Percentiles rank a stretch among this genome's conserved stretches.
phyloP scores from a whole-genome alignment of 2,888 invertebrate genomes.

The Orthonevra nobilis region DNA sequence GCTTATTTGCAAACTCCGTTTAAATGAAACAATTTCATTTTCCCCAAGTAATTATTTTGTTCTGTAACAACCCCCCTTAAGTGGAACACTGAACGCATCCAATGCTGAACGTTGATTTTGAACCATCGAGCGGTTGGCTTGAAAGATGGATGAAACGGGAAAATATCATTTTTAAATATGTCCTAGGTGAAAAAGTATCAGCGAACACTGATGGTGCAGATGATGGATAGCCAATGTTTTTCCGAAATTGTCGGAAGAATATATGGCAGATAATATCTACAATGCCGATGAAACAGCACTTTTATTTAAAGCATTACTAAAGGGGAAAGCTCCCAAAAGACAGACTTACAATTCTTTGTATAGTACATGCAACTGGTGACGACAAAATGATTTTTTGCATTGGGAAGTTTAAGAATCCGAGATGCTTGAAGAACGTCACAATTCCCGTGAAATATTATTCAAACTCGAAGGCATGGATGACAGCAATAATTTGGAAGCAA shows the following conservation, averaged over 20 bases:
- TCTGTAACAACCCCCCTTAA: neutral
- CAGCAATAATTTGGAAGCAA: too few species aligned
- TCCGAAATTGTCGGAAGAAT: neutral
- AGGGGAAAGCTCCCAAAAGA: too few species aligned
- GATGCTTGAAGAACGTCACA: too few species aligned
- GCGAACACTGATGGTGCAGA: neutral
- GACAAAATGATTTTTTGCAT: slow-evolving; percentile 3
- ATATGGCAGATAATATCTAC: neutral
- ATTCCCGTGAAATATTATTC: too few species aligned
- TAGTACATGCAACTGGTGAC: neutral
- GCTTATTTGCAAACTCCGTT: too few species aligned
- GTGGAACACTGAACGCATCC: neutral
- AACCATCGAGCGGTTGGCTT: too few species aligned
- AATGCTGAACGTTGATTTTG: too few species aligned
- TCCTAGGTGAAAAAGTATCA: neutral
- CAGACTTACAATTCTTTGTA: too few species aligned
- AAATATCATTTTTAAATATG: neutral
- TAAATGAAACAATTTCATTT: neutral
- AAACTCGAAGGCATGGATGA: too few species aligned
- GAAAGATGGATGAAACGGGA: too few species aligned
- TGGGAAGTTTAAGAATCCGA: too few species aligned
- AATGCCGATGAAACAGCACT: neutral
- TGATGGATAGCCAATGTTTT: neutral
- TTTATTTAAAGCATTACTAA: too few species aligned
- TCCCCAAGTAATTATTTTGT: neutral